Evolutionary conservation across 2,888 invertebrate species (phyloP).

Genomic region (Lasioglossum marginatum): DNA sequence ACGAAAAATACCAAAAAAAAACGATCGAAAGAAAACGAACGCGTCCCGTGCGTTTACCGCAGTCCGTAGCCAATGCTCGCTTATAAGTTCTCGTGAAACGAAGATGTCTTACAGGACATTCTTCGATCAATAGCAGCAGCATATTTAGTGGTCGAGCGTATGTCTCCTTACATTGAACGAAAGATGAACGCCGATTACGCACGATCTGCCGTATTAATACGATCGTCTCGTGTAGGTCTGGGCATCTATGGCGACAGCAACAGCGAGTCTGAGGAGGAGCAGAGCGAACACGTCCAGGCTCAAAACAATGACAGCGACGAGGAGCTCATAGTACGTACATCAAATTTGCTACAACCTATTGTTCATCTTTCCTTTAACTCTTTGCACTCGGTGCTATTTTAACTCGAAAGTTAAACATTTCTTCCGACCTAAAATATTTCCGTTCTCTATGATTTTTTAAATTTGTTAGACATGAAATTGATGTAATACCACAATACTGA

Average conservation of each 20-base stretch:
- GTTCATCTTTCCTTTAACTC: too few relatives aligned
- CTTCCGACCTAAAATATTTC: too few relatives aligned
- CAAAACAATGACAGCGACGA: slow-evolving; percentile 88
- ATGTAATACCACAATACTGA: too few relatives aligned
- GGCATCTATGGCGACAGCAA: slow-evolving; percentile 92
- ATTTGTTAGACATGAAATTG: too few relatives aligned
- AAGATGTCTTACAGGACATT: slow-evolving; percentile 67
- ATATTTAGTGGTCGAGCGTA: slow-evolving; percentile 66
- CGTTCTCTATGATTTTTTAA: too few relatives aligned
- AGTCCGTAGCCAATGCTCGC: slow-evolving; percentile 57
- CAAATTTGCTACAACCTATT: too few relatives aligned
- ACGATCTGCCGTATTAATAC: slow-evolving; percentile 50
- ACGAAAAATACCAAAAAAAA: not conserved
- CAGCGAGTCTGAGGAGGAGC: slow-evolving; percentile 85
- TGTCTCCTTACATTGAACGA: slow-evolving; percentile 53
- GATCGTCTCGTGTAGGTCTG: slow-evolving; percentile 88
- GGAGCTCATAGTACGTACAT: slow-evolving; percentile 88
- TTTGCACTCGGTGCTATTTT: too few relatives aligned
- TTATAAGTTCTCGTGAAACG: slow-evolving; percentile 60
- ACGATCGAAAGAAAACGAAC: slow-evolving; percentile 23
- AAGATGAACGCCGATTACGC: not conserved
- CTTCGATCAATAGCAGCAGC: slow-evolving; percentile 63
- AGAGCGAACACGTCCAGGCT: slow-evolving; percentile 84
- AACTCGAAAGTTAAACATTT: too few relatives aligned
- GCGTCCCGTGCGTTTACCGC: slow-evolving; percentile 49